These are phyloP conservation scores for Strix occidentalis DNA, from an alignment of 2,797 vertebrate species.

Conservation along the genomic window DNA sequence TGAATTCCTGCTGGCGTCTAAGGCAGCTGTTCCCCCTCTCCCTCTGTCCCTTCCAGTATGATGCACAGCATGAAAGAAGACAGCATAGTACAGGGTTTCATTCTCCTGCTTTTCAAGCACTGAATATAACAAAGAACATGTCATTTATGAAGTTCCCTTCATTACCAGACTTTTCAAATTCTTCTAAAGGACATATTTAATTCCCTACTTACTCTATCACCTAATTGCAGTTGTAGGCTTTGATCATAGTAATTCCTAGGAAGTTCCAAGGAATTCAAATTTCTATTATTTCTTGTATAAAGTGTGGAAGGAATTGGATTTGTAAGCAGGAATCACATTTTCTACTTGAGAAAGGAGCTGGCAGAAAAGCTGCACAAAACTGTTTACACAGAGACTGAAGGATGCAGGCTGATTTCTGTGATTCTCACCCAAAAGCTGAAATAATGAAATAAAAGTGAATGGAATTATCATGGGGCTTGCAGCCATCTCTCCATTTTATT, in stretches of 20 bases:
- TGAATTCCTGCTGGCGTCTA: neutral
- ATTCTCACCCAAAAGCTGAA: neutral
- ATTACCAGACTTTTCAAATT: neutral
- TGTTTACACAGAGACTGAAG: neutral
- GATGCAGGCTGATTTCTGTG: neutral
- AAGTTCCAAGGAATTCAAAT: conserved; percentile 6
- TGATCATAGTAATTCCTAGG: neutral
- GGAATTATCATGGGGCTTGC: neutral
- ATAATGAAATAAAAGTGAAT: neutral
- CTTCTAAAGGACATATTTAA: neutral
- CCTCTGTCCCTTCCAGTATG: neutral
- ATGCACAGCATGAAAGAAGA: neutral
- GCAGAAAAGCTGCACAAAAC: neutral
- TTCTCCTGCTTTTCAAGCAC: neutral
- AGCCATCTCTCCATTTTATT: neutral
- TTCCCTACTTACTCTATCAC: neutral
- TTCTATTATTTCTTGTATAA: neutral
- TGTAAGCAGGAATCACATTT: conserved; percentile 5
- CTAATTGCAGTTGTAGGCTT: neutral
- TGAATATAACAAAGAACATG: neutral
- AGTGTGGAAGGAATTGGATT: neutral
- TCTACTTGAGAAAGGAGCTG: neutral
- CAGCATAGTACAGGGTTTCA: neutral
- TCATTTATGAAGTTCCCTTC: neutral
- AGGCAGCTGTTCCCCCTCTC: neutral